phyloP scores from a whole-genome alignment of 92 coral and sea anemone species.

The Ricordea florida region DNA sequence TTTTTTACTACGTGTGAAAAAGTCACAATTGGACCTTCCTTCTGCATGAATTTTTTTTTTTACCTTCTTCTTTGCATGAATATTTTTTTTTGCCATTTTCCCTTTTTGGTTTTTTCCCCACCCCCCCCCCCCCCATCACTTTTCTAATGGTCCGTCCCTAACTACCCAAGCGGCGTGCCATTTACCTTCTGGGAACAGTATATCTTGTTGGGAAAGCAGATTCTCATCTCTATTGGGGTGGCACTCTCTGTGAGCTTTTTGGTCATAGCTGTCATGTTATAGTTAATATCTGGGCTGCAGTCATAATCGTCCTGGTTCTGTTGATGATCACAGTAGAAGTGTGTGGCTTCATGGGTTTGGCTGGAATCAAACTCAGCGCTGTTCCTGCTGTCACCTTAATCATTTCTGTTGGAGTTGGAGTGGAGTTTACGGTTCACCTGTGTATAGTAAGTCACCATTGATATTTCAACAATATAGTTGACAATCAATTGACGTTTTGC shows the following conservation, averaged over 20 bases:
- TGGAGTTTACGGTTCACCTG: slow-evolving; percentile 98
- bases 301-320: slow-evolving; percentile 64
- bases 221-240: slow-evolving; percentile 69
- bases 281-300: slow-evolving; percentile 87
- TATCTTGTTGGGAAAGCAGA: slow-evolving; percentile 78
- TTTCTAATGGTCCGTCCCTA: no score
- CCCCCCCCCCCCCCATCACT: no score
- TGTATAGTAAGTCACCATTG: slow-evolving; percentile 76
- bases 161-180: slow-evolving; percentile 90
- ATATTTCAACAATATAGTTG: background rate
- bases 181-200: slow-evolving; percentile 99
- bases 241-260: slow-evolving; percentile 80
- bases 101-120: no score
- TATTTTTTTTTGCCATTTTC: no score
- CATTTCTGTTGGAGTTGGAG: slow-evolving; percentile 97
- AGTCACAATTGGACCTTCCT: no score
- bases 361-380: slow-evolving; percentile 92
- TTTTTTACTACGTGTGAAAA: no score
- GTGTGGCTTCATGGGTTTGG: slow-evolving; percentile 97
- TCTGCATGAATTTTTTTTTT: no score
- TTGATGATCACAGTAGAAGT: slow-evolving; percentile 88
- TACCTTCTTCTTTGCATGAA: no score
- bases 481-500: background rate
- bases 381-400: slow-evolving; percentile 98
- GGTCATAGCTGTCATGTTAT: slow-evolving; percentile 74